Conservation (phyloP, 2,797 vertebrate genomes). For the Gymnoscopelus braueri region DNA sequence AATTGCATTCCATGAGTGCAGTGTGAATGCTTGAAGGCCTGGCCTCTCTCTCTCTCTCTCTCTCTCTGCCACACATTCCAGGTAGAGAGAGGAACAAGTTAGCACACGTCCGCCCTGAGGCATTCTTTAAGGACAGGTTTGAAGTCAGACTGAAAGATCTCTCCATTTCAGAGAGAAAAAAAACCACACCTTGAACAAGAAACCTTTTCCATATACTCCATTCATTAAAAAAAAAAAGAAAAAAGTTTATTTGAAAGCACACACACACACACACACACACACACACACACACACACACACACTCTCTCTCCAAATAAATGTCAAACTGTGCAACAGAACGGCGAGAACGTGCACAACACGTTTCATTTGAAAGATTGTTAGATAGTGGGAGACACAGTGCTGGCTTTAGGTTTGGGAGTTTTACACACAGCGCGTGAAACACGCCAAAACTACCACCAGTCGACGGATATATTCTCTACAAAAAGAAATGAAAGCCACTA, state of each 20-base stretch:
- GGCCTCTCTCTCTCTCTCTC: too few species aligned
- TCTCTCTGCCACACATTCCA: conserved; percentile 68
- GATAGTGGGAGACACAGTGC: too few species aligned
- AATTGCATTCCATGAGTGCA: conserved; percentile 5
- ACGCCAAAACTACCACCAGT: too few species aligned
- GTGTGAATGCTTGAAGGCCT: conserved; percentile 30
- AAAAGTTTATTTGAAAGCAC: background rate
- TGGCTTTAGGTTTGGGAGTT: too few species aligned
- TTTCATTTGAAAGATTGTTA: too few species aligned
- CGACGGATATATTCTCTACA: too few species aligned
- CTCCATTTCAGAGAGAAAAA: conserved; percentile 66
- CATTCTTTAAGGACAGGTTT: conserved; percentile 62
- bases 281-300: background rate
- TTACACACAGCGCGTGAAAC: too few species aligned
- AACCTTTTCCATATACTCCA: conserved; percentile 1
- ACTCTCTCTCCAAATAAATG: background rate
- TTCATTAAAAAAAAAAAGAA: conserved; percentile 4
- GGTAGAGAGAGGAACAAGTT: conserved; percentile 72
- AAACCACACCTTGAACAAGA: conserved; percentile 60
- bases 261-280: background rate
- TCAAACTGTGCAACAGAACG: too few species aligned
- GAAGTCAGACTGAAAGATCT: conserved; percentile 53
- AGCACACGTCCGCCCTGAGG: conserved; percentile 66
- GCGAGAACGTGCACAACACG: too few species aligned
- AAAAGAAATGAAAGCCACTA: background rate